Conservation (phyloP, 1,140 invertebrate genomes). For the Drosophila lini region DNA sequence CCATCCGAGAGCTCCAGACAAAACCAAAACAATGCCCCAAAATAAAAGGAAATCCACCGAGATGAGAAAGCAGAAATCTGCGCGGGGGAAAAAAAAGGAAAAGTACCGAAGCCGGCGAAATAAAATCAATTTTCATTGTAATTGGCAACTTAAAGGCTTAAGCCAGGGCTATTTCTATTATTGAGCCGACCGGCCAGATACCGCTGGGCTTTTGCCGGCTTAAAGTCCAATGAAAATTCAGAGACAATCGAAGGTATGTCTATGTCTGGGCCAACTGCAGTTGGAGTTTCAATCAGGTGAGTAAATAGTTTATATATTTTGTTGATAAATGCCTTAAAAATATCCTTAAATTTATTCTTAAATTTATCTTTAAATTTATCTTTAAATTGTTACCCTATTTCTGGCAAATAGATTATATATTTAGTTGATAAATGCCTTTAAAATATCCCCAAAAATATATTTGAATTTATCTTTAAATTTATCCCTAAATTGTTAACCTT, state of each 20-base stretch:
- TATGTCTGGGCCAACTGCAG: not conserved
- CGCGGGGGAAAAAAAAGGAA: not conserved
- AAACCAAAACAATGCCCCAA: conserved; percentile 39
- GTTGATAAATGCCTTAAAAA: not conserved
- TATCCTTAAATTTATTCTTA: not conserved
- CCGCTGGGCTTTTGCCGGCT: conserved; percentile 16
- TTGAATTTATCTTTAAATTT: no score
- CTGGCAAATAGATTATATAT: no score
- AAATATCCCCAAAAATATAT: no score
- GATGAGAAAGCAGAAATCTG: conserved; percentile 13
- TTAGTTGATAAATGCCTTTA: no score
- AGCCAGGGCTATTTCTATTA: conserved; percentile 56
- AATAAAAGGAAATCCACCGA: conserved; percentile 16
- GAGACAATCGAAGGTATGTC: not conserved
- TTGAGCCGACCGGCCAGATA: conserved; percentile 50
- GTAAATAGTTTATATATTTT: no score
- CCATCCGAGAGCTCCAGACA: conserved; percentile 25
- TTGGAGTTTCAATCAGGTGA: not conserved
- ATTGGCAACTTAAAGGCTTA: conserved; percentile 80
- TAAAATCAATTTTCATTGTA: conserved; percentile 82
- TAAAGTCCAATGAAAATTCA: not conserved
- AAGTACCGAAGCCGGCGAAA: conserved; percentile 46
- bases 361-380: not conserved
- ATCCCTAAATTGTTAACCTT: no score
- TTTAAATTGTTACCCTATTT: not conserved